These are phyloP conservation scores for Acrocephalus arundinaceus DNA, from an alignment of 2,113 vertebrate genomes.

Conservation along the genomic window DNA sequence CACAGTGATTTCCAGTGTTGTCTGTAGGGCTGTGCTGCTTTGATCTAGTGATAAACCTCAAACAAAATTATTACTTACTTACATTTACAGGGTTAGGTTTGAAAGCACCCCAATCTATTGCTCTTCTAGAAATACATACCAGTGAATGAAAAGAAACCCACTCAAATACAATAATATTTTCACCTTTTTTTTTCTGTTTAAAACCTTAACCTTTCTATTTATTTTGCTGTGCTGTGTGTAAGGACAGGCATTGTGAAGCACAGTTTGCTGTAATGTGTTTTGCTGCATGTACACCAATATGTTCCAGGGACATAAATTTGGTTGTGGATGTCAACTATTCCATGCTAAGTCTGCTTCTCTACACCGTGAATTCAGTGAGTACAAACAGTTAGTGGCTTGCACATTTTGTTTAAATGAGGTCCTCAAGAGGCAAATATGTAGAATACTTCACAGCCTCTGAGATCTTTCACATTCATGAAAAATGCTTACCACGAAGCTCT, in stretches of 20 bases:
- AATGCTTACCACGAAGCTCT: neutral
- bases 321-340: neutral
- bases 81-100: neutral
- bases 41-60: neutral
- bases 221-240: neutral
- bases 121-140: neutral
- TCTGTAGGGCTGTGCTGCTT: neutral
- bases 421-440: neutral
- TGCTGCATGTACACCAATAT: neutral
- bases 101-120: neutral
- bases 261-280: neutral
- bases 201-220: neutral
- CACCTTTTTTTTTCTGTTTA: neutral
- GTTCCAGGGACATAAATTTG: neutral
- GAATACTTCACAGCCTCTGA: neutral
- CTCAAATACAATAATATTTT: neutral
- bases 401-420: neutral
- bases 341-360: neutral
- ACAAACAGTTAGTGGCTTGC: neutral
- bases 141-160: neutral
- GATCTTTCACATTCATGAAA: neutral
- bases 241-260: neutral
- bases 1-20: neutral
- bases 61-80: neutral
- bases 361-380: neutral